Evolutionary conservation across 2,113 vertebrate genomes (phyloP), one percentile per base, ranked within the genome.

Genomic region (Seriola quinqueradiata): DNA sequence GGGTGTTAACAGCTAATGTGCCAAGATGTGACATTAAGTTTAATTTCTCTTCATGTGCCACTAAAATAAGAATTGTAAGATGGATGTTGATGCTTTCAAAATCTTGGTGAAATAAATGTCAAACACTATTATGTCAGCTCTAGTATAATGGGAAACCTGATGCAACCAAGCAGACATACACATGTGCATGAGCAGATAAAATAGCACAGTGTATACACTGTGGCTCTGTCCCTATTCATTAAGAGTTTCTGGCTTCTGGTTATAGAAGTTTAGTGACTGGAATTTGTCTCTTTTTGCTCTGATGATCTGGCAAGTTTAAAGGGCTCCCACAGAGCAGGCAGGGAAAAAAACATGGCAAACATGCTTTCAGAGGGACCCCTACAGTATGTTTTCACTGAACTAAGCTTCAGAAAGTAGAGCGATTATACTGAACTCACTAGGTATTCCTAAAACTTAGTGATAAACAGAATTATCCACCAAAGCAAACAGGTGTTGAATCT

Each of bases 261-360:
- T 28, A 40, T 25, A 71, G 40, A 74, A 57, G 52, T 89, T 83
- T 63, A 85, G 59, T 25, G 65, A 63, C 71, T 70, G 5, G 17
- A 85, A 61, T 63, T 80, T 79, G 58, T 69, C 40, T 88, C 61
- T 75, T 84, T 74, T 82, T 80, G 54, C 38, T 82, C 76, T 83
- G 74, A 82, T 87, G 75, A 88, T 87, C 74, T 70, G 82, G 75
- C 73, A 70, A 48, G 66, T 82, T 84, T 83, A 55, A 55, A 69
- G 58, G 66, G 58, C 64, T 89, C 73, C 82, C 67, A 72, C 81
- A 75, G 75, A 81, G 90, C 13, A 0, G 79, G 69, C 69, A 77
- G 61, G 54, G 67, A 50, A 68, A 86, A 85, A 79, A 92, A 82
- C 36, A 69, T 52, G 42, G 69, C 72, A 80, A 55, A 79, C 67